These are phyloP conservation scores for Anhinga rufa DNA, from an alignment of 2,113 vertebrate genomes.

Conservation along the genomic window DNA sequence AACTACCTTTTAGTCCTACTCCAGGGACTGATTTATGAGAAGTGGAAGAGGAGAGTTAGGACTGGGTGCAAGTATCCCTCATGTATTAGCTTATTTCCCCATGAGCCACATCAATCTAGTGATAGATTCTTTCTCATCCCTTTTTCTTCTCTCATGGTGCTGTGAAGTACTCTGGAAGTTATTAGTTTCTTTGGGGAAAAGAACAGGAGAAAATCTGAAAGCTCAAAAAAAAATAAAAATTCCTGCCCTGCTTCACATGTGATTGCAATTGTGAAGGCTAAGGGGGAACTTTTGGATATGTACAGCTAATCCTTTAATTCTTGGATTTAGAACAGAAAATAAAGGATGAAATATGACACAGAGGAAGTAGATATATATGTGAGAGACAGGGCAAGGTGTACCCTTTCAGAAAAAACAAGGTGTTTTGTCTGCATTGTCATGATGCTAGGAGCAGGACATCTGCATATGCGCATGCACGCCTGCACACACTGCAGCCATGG, in stretches of 20 bases:
- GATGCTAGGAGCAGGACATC: background rate
- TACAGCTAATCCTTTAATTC: background rate
- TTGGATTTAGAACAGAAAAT: background rate
- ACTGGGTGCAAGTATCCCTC: background rate
- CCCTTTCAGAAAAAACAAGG: background rate
- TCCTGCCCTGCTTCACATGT: background rate
- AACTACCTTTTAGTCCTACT: background rate
- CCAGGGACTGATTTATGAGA: background rate
- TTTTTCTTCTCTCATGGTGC: background rate
- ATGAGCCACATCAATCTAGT: background rate
- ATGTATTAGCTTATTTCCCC: fast-evolving
- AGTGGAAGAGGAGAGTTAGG: background rate
- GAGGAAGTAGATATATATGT: background rate
- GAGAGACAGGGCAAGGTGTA: background rate
- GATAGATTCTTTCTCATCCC: background rate
- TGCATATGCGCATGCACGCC: fast-evolving
- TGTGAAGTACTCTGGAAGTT: background rate
- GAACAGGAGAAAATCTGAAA: background rate
- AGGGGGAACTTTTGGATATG: background rate
- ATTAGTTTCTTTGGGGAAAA: background rate
- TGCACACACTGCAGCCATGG: fast-evolving
- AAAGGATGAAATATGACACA: background rate
- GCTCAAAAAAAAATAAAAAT: background rate
- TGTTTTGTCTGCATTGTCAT: background rate
- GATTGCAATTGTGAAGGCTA: background rate